Base-by-base conservation (phyloP, 2,888 invertebrate species). In the Gortyna flavago region DNA sequence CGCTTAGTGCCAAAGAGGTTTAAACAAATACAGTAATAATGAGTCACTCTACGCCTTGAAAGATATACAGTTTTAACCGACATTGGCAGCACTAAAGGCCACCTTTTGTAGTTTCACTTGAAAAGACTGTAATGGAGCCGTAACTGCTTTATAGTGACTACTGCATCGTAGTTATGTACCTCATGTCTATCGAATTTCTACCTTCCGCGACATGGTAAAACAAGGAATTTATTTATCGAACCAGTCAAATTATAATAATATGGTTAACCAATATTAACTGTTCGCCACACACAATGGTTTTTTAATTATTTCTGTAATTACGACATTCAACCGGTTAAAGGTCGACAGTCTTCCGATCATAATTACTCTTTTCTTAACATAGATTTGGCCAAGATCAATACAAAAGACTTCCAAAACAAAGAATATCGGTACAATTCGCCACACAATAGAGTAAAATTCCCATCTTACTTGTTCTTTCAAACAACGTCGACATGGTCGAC, bases 61-160 rank as follows among this genome's bases (percentile, higher is more conserved):
- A 82, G 70, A 32, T 59, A 80, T 71, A 67, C 62, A 70, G 75
- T 72, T 83, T 85, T 57, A 82, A 65, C 82, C 44, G 71, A 75
- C 81, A 76, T 85, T 85, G 83, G 77, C 65, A 51, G 57, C 77
- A 59, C 51, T 70, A 48, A 81, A 82, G 82, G 77, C 82, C 83
- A 72, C 38, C 77, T 72, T 81, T 77, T 85, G 77, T 81, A 72
- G 69, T 69, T 85, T 77, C 51, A 38, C 66, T 75, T 76, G 71
- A 81, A 82, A 83, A 70, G 65, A 54, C 61, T 69, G 69, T 76
- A 83, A 76, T 81, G 44, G 72, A 57, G 77, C 81, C 35, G 35
- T 83, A 83, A 83, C 81, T 72, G 69, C 77, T 72, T 72, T 71
- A 68, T 57, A 75, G 68, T 65, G 57, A 57, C 72, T 61, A 77